Conservation (phyloP, 2,113 vertebrate genomes). For the Aspidoscelis tigris region DNA sequence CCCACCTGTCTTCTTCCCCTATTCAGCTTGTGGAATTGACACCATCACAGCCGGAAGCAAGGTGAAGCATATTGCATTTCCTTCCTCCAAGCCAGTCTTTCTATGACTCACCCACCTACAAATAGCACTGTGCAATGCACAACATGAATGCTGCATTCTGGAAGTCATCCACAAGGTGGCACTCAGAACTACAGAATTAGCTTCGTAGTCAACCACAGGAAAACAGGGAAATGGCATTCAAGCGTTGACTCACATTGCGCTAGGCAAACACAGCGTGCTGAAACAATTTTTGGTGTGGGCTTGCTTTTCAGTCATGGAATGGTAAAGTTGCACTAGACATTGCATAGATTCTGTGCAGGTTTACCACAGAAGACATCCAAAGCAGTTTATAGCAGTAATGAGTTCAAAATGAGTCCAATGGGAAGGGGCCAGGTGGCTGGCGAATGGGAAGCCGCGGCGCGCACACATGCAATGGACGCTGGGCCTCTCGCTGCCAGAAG, state of each 20-base stretch:
- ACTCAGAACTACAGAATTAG: constrained; percentile 20
- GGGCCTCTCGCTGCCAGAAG: no score
- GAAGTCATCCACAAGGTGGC: constrained; percentile 55
- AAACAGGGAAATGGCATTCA: neutral
- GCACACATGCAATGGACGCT: no score
- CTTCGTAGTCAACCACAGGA: neutral
- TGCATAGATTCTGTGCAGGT: neutral
- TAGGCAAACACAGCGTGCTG: fast-evolving
- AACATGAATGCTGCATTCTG: neutral
- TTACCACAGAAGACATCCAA: neutral
- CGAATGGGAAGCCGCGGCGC: no score
- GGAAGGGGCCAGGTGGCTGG: no score
- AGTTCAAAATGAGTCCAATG: no score
- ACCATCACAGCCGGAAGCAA: neutral
- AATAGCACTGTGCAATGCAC: neutral
- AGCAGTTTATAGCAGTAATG: neutral
- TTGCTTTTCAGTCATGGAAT: neutral
- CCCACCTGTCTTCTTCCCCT: neutral
- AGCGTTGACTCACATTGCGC: fast-evolving
- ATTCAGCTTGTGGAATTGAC: neutral
- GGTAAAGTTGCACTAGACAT: neutral
- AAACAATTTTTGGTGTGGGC: neutral
- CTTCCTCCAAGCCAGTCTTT: neutral
- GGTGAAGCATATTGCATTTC: neutral
- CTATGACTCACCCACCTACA: neutral